These are phyloP conservation scores for Ameiurus melas DNA, from an alignment of 2,113 vertebrate species.

Conservation along the genomic window DNA sequence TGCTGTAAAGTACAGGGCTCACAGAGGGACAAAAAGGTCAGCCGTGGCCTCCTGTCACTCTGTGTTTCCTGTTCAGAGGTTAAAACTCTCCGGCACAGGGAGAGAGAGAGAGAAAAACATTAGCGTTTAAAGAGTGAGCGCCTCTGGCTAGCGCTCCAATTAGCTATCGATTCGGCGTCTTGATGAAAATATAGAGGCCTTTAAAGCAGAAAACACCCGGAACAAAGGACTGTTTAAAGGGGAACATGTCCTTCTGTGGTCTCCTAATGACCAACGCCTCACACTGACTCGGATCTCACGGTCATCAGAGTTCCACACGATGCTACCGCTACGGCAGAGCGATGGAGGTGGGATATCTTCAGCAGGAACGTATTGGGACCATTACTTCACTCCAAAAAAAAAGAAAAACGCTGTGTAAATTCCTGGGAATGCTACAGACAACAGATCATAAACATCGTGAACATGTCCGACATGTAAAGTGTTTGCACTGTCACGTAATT, in stretches of 20 bases:
- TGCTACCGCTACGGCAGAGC: neutral
- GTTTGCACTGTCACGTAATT: neutral
- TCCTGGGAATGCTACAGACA: neutral
- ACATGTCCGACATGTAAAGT: neutral
- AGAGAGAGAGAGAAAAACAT: slow-evolving; percentile 35
- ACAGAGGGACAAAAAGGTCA: slow-evolving; percentile 40
- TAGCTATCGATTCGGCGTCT: slow-evolving; percentile 38
- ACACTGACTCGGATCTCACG: neutral
- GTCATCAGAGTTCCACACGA: neutral
- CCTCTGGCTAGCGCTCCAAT: slow-evolving; percentile 42
- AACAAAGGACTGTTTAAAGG: neutral
- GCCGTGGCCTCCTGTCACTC: slow-evolving; percentile 60
- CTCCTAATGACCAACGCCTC: neutral
- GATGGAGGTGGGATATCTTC: neutral
- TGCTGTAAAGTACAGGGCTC: slow-evolving; percentile 40
- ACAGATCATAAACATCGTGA: neutral
- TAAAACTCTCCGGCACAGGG: slow-evolving; percentile 34
- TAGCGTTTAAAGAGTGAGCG: slow-evolving; percentile 48
- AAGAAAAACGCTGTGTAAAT: neutral
- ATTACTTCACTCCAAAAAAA: neutral
- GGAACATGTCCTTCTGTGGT: neutral
- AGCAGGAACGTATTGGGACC: neutral
- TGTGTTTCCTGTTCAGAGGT: slow-evolving; percentile 56
- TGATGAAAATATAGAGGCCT: slow-evolving; percentile 38
- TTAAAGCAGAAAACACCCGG: neutral